phyloP scores from a whole-genome alignment of 35 echinoderm and acorn worm genomes.

The Ophioderma brevispina region DNA sequence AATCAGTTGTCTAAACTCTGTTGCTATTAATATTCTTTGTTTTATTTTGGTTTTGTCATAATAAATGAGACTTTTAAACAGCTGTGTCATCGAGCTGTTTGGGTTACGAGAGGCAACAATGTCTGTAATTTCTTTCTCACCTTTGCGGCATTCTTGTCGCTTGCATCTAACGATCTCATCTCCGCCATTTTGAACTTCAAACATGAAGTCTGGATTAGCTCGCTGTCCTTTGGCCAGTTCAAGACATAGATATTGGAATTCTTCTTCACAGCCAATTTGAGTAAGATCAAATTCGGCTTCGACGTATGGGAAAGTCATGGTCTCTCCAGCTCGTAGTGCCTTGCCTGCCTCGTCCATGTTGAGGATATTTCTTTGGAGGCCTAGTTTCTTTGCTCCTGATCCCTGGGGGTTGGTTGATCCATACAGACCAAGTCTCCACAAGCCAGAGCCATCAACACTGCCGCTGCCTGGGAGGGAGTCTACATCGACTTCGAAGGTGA shows the following conservation, averaged over 20 bases:
- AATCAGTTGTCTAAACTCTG: too few relatives aligned
- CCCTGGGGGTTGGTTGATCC: constrained; percentile 50
- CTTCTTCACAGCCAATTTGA: constrained; percentile 76
- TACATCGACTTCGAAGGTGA: constrained; percentile 58
- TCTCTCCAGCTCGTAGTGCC: constrained; percentile 14
- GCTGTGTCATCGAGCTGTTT: too few relatives aligned
- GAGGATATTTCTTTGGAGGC: constrained; percentile 69
- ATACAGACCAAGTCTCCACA: constrained; percentile 81
- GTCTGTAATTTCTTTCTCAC: constrained; percentile 39
- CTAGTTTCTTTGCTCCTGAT: constrained; percentile 30
- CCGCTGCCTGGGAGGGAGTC: constrained; percentile 42
- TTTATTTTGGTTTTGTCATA: too few relatives aligned
- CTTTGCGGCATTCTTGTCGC: constrained; percentile 78
- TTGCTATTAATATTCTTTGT: too few relatives aligned
- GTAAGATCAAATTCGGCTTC: constrained; percentile 78
- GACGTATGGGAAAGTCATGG: constrained; percentile 17
- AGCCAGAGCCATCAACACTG: constrained; percentile 56
- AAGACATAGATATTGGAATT: constrained; percentile 74
- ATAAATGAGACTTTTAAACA: too few relatives aligned
- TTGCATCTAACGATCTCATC: constrained; percentile 66
- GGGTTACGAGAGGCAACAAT: too few relatives aligned
- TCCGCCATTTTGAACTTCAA: constrained; percentile 67
- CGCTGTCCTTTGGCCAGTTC: constrained; percentile 81
- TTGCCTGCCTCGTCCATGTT: constrained; percentile 32
- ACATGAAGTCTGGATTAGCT: constrained; percentile 81